These are phyloP conservation scores for Orbicella faveolata DNA, from an alignment of 64 coral and sea anemone species.

Conservation along the genomic window DNA sequence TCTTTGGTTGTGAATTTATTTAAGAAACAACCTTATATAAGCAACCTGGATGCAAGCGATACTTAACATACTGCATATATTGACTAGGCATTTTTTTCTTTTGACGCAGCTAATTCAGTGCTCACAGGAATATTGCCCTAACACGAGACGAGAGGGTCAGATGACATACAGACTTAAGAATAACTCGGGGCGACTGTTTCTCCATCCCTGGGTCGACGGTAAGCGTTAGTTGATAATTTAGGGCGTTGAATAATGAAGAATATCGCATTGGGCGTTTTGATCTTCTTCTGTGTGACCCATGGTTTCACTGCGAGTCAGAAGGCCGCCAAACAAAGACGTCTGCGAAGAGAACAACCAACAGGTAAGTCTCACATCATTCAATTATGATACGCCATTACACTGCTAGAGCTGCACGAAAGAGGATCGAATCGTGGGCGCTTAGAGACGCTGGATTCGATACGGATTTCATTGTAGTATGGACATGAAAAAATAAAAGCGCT, in stretches of 20 bases:
- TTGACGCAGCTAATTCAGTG: not conserved
- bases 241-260: not conserved
- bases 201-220: too few relatives aligned
- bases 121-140: too few relatives aligned
- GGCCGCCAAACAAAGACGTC: not conserved
- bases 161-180: not conserved
- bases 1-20: too few relatives aligned
- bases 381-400: not conserved
- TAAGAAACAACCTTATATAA: too few relatives aligned
- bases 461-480: too few relatives aligned
- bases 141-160: not conserved
- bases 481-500: too few relatives aligned
- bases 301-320: not conserved
- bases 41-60: too few relatives aligned
- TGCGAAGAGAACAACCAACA: not conserved
- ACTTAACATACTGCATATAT: not conserved
- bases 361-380: slow-evolving; percentile 11
- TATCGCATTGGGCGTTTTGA: not conserved
- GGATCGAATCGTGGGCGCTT: too few relatives aligned
- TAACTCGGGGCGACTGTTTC: not conserved
- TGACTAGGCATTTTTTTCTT: not conserved
- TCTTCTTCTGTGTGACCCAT: not conserved
- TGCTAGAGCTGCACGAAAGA: too few relatives aligned
- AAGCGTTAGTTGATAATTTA: not conserved
- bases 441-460: too few relatives aligned